Percentiles rank a stretch among this genome's conserved stretches.
phyloP scores from a whole-genome alignment of 2,888 invertebrate genomes.

The Abrostola tripartita region DNA sequence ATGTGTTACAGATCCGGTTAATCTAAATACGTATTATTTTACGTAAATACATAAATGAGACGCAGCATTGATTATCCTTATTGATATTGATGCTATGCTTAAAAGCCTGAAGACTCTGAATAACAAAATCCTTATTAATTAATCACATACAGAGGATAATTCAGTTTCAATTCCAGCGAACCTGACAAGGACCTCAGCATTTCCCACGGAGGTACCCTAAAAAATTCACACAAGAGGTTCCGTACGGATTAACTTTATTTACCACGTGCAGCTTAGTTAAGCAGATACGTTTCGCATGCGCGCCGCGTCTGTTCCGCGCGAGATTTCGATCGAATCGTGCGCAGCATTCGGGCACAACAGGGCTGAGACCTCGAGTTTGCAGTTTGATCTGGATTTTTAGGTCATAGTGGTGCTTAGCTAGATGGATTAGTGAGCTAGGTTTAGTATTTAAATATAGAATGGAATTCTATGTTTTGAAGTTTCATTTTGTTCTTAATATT shows the following conservation, averaged over 20 bases:
- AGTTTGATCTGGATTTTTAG: conserved; percentile 21
- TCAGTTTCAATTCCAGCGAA: conserved; percentile 17
- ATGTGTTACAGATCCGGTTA: no score
- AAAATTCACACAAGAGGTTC: conserved; percentile 55
- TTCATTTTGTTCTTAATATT: neutral
- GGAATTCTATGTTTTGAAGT: neutral
- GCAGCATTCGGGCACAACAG: conserved; percentile 59
- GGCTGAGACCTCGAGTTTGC: conserved; percentile 26
- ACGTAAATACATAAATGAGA: no score
- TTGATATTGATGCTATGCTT: no score
- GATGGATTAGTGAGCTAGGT: neutral
- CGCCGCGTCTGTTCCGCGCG: conserved; percentile 67
- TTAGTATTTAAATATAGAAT: neutral
- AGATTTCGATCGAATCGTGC: conserved; percentile 77
- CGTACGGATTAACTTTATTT: conserved; percentile 59
- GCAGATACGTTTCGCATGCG: conserved; percentile 63
- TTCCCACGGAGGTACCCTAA: conserved; percentile 48
- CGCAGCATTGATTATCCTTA: no score
- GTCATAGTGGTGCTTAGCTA: neutral
- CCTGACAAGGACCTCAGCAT: conserved; percentile 20
- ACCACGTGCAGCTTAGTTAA: conserved; percentile 59
- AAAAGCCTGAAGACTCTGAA: no score
- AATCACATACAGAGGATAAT: no score
- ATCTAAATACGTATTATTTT: no score
- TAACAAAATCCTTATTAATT: no score